These are phyloP conservation scores for Agriopis marginaria DNA, from an alignment of 2,888 invertebrate species.

Conservation along the genomic window DNA sequence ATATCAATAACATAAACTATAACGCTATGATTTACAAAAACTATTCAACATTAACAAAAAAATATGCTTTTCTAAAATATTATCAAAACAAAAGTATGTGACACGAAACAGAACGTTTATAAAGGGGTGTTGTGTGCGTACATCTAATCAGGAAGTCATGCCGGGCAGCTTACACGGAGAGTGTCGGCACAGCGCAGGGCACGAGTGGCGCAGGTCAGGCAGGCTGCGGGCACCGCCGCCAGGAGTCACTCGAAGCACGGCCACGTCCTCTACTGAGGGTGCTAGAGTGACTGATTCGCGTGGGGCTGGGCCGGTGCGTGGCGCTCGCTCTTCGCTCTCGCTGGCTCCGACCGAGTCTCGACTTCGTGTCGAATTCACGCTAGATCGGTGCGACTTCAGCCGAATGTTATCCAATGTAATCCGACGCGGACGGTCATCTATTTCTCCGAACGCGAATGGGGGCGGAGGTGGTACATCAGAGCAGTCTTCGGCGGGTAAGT, in stretches of 20 bases:
- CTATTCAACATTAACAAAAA: neutral
- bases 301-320: neutral
- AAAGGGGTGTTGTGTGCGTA: constrained; percentile 27
- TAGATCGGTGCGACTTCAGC: constrained; percentile 69
- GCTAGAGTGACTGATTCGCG: constrained; percentile 2
- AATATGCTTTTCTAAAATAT: neutral
- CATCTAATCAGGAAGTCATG: constrained; percentile 39
- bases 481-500: constrained; percentile 74
- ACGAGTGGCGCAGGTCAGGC: constrained; percentile 48
- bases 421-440: constrained; percentile 78
- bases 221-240: constrained; percentile 35
- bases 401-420: constrained; percentile 79
- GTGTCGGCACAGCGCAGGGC: constrained; percentile 45
- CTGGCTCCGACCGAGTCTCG: constrained; percentile 58
- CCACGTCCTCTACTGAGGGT: neutral
- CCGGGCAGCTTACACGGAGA: constrained; percentile 63
- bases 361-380: constrained; percentile 60
- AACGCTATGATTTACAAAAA: neutral
- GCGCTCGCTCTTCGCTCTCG: constrained; percentile 41
- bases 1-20: neutral
- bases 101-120: constrained; percentile 2
- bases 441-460: constrained; percentile 79
- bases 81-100: neutral
- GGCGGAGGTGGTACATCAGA: constrained; percentile 23
- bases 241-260: neutral